Evolutionary conservation across 2,113 vertebrate species (phyloP).

Genomic region (Paedocypris sp.): DNA sequence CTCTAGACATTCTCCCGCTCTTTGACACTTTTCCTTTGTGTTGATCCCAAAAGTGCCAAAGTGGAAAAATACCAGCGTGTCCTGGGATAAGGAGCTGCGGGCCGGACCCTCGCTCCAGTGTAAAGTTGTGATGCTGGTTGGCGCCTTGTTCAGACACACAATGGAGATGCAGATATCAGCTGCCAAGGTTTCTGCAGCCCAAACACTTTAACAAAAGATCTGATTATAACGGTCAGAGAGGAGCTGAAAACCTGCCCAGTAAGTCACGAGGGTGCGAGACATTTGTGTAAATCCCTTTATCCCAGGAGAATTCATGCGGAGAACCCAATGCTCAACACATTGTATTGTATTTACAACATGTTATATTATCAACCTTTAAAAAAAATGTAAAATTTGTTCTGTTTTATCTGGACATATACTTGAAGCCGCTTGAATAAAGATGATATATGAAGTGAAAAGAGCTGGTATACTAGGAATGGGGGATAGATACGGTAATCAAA

Average conservation of each 20-base stretch:
- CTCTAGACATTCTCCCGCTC: not conserved
- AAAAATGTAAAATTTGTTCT: too few species aligned
- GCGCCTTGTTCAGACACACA: constrained; percentile 28
- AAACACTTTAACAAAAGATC: constrained; percentile 41
- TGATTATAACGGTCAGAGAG: constrained; percentile 33
- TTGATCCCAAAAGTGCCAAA: constrained; percentile 19
- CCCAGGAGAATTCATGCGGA: not conserved
- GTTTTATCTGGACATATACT: too few species aligned
- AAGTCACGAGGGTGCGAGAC: constrained; percentile 18
- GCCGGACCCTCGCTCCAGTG: constrained; percentile 25
- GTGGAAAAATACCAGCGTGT: constrained; percentile 42
- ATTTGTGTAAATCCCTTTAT: constrained; percentile 23
- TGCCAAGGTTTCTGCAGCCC: constrained; percentile 32
- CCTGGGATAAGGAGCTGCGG: constrained; percentile 25
- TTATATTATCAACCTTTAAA: too few species aligned
- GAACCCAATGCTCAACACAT: constrained; percentile 20
- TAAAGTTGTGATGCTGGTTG: constrained; percentile 33
- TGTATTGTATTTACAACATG: too few species aligned
- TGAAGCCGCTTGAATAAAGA: too few species aligned
- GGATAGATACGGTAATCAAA: too few species aligned
- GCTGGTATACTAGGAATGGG: too few species aligned
- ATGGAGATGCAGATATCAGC: constrained; percentile 43
- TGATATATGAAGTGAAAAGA: too few species aligned
- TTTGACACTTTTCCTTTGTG: constrained; percentile 20
- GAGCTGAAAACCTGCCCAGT: constrained; percentile 26